Conservation (phyloP, 2,797 vertebrate genomes). For the Mus minutoides region DNA sequence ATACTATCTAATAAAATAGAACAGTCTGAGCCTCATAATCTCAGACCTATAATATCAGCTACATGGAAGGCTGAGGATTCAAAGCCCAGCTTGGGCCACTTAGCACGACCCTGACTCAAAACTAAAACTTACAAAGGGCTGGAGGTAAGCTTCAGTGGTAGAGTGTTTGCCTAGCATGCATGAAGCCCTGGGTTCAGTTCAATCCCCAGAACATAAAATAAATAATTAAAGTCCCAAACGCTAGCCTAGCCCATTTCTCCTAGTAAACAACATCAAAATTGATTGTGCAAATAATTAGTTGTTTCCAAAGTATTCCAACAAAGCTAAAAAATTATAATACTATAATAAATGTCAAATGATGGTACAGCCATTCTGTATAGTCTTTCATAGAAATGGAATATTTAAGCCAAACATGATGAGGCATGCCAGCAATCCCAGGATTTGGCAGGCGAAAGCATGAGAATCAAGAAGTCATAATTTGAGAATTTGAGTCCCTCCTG, state of each 20-base stretch:
- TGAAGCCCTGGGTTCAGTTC: not conserved
- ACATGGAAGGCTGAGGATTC: not conserved
- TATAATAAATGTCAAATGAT: constrained; percentile 12
- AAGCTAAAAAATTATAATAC: not conserved
- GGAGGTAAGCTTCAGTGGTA: not conserved
- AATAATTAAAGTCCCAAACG: not conserved
- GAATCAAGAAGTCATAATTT: not conserved
- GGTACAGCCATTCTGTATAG: not conserved
- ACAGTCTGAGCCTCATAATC: not conserved
- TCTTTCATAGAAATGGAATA: not conserved
- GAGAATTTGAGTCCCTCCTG: not conserved
- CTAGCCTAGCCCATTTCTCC: not conserved
- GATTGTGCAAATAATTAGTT: not conserved
- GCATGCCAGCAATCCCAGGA: not conserved
- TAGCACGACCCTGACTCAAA: not conserved
- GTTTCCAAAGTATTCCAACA: constrained; percentile 24
- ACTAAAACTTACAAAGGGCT: not conserved
- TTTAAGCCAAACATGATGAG: not conserved
- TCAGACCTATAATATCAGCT: not conserved
- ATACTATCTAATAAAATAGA: not conserved
- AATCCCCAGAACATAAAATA: not conserved
- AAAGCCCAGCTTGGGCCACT: not conserved
- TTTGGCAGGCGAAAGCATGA: not conserved
- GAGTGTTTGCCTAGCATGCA: not conserved
- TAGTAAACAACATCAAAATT: not conserved